Evolutionary conservation across 2,888 invertebrate genomes (phyloP).

Genomic region (Scaptodrosophila latifasciaeformis): DNA sequence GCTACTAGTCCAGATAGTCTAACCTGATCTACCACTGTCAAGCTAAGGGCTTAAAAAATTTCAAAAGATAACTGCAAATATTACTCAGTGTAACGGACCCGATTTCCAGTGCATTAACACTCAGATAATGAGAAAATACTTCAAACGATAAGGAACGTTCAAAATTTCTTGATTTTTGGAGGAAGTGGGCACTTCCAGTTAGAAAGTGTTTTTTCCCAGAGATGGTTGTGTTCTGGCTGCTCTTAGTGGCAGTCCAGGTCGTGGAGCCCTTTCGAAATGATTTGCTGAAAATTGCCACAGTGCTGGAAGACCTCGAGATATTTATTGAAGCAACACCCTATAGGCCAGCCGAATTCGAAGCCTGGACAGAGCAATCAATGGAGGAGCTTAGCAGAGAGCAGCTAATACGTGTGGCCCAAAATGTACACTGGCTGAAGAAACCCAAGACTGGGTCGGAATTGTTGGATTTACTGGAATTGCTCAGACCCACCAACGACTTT

Average conservation of each 20-base stretch:
- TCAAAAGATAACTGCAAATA: too few relatives aligned
- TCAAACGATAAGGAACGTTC: too few relatives aligned
- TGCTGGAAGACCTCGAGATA: neutral
- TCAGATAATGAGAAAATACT: too few relatives aligned
- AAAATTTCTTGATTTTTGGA: too few relatives aligned
- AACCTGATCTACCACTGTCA: too few relatives aligned
- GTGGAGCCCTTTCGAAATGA: neutral
- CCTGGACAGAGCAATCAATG: slow-evolving; percentile 29
- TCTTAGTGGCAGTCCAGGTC: neutral
- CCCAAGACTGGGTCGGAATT: neutral
- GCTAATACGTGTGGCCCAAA: slow-evolving; percentile 39
- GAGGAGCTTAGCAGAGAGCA: slow-evolving; percentile 6
- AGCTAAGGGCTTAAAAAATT: too few relatives aligned
- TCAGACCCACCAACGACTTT: slow-evolving; percentile 31
- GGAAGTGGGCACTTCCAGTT: neutral
- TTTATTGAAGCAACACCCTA: neutral
- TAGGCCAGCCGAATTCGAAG: slow-evolving; percentile 24
- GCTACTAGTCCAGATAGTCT: too few relatives aligned
- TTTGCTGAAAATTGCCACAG: too few relatives aligned
- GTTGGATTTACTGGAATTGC: slow-evolving; percentile 14
- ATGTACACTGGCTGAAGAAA: slow-evolving; percentile 25
- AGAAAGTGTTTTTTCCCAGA: neutral
- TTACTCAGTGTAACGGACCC: too few relatives aligned
- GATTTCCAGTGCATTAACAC: too few relatives aligned
- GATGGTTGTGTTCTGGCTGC: slow-evolving; percentile 25